Evolutionary conservation across 2,113 vertebrate genomes (phyloP), one percentile per base, ranked within the genome.

Genomic region (Rafetus swinhoei): DNA sequence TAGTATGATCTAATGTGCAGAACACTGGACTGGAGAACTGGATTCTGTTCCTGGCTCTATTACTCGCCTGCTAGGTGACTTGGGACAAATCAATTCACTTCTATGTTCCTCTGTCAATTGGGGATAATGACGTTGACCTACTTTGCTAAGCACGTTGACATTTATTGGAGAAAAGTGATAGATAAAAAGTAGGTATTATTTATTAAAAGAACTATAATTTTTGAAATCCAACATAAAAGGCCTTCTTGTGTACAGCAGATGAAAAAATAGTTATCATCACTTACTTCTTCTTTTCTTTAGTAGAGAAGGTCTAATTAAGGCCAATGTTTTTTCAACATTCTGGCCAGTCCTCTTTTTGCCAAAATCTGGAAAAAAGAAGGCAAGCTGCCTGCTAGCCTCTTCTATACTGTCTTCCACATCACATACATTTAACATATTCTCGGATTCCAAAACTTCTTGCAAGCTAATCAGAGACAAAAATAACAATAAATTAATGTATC

Each of bases 291-390:
- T 97, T 92, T 97, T 95, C 52, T 90, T 97, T 82, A 98, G 85
- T 22, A 98, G 90, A 57, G 8, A 56, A 62, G 98, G 97, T 93
- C 97, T 96, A 88, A 98, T 97, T 79, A 98, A 96, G 27, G 98
- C 97, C 89, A 98, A 90, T 45, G 98, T 98, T 88, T 53, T 97
- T 94, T 97, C 97, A 52, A 10, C 22, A 0, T 7, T 18, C 57
- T 81, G 11, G 2, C 84, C 86, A 81, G 7, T 18, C 19, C 12
- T 53, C 3, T 18, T 4, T 29, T 5, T 11, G 45, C 39, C 3
- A 92, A 95, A 96, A 91, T 94, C 76, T 5, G 98, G 97, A 50
- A 98, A 98, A 84, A 98, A 98, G 93, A 97, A 98, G 35, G 91
- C 97, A 35, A 98, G 95, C 39, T 97, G 95, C 88, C 96, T 97